Evolutionary conservation across 2,113 vertebrate genomes (phyloP).

Genomic region (Anoura caudifer): DNA sequence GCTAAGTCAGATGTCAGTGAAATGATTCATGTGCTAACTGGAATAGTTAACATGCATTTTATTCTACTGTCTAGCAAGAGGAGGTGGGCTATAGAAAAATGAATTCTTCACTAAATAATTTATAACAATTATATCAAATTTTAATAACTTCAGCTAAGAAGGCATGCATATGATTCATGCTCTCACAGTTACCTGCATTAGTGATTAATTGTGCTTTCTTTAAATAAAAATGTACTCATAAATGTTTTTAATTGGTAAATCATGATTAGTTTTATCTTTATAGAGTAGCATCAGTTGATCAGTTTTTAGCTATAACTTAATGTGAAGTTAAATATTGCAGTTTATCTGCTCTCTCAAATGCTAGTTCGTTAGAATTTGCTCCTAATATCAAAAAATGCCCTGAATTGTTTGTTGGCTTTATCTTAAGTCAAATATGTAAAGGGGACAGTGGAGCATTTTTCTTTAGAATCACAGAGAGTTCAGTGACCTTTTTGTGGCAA

Average conservation of each 20-base stretch:
- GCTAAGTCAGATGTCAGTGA: conserved; percentile 66
- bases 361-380: conserved; percentile 84
- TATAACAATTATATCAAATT: conserved; percentile 76
- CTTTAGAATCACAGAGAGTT: conserved; percentile 86
- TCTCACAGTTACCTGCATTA: conserved; percentile 55
- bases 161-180: conserved; percentile 66
- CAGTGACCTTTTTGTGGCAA: conserved; percentile 90
- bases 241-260: conserved; percentile 79
- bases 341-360: conserved; percentile 82
- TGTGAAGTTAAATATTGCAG: conserved; percentile 71
- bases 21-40: conserved; percentile 68
- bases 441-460: conserved; percentile 84
- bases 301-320: conserved; percentile 77
- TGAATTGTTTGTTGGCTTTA: conserved; percentile 83
- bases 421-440: conserved; percentile 84
- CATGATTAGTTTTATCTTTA: conserved; percentile 72
- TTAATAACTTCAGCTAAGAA: conserved; percentile 75
- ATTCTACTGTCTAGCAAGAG: conserved; percentile 61
- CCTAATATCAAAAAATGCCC: conserved; percentile 79
- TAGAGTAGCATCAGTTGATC: conserved; percentile 74
- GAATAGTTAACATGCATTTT: conserved; percentile 70
- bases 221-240: conserved; percentile 68
- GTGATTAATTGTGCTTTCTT: conserved; percentile 73
- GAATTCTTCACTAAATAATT: conserved; percentile 76
- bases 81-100: conserved; percentile 73